A percentile compares a stretch with the other conserved stretches of the same genome.
Conservation (phyloP, 2,888 invertebrate genomes). For the Eristalis intricaria region DNA sequence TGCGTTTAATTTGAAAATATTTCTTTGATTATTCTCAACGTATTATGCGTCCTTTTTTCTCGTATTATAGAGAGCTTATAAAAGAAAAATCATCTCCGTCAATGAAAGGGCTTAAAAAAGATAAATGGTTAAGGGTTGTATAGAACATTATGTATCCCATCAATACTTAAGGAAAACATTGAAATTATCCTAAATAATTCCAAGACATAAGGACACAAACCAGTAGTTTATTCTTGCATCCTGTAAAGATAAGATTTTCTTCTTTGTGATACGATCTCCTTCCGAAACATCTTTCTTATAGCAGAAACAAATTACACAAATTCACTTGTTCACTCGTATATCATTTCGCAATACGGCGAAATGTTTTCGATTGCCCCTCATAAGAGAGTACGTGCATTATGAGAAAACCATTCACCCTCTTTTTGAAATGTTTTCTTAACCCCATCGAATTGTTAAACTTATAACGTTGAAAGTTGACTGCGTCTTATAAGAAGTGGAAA, state of each 20-base stretch:
- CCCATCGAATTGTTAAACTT: conserved; percentile 29
- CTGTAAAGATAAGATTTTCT: too few relatives aligned
- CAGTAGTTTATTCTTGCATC: too few relatives aligned
- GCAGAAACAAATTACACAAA: background rate
- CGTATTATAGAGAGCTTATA: background rate
- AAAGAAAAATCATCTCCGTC: background rate
- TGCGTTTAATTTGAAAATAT: conserved; percentile 66
- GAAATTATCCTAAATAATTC: too few relatives aligned
- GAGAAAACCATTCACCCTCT: conserved; percentile 25
- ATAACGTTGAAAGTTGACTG: too few relatives aligned
- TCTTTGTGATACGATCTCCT: too few relatives aligned
- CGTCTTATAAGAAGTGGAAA: too few relatives aligned
- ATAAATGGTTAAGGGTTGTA: background rate
- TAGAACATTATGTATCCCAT: too few relatives aligned
- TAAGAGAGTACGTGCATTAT: too few relatives aligned
- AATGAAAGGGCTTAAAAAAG: background rate
- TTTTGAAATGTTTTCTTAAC: conserved; percentile 39
- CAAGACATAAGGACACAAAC: too few relatives aligned
- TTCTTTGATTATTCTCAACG: conserved; percentile 56
- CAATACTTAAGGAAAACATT: too few relatives aligned
- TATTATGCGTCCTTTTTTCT: background rate
- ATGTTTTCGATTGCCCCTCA: too few relatives aligned
- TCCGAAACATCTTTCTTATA: too few relatives aligned
- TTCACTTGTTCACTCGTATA: conserved; percentile 2
- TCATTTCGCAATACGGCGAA: conserved; percentile 19